phyloP scores from a whole-genome alignment of 2,888 invertebrate genomes.

The Geotrupes spiniger region DNA sequence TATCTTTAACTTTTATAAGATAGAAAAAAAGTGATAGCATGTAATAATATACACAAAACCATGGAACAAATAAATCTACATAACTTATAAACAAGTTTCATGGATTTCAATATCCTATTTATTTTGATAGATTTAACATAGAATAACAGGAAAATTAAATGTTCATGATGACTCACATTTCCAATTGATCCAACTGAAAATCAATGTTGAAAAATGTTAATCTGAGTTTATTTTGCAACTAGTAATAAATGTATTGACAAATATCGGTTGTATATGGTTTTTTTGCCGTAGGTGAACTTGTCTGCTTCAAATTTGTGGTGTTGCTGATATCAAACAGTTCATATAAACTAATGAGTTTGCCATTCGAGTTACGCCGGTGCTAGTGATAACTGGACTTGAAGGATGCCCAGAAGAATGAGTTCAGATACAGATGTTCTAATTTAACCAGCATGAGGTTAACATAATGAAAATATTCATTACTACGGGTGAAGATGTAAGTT shows the following conservation, averaged over 20 bases:
- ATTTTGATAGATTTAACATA: too few species aligned
- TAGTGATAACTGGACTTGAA: slow-evolving; percentile 95
- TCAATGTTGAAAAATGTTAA: slow-evolving; percentile 5
- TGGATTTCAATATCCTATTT: too few species aligned
- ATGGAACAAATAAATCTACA: too few species aligned
- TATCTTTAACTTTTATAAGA: too few species aligned
- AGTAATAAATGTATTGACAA: too few species aligned
- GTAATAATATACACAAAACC: too few species aligned
- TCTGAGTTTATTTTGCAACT: slow-evolving; percentile 6
- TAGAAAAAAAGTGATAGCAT: too few species aligned
- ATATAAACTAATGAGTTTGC: slow-evolving; percentile 92
- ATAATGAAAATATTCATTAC: too few species aligned
- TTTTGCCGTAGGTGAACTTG: slow-evolving; percentile 70
- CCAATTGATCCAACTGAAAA: slow-evolving; percentile 38
- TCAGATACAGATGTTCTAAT: slow-evolving; percentile 96
- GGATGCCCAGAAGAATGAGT: slow-evolving; percentile 94
- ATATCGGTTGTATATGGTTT: slow-evolving; percentile 11
- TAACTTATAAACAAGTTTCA: too few species aligned
- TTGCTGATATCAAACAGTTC: slow-evolving; percentile 95
- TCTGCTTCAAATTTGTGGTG: slow-evolving; percentile 98
- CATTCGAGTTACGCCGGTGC: slow-evolving; percentile 78
- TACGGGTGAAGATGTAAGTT: too few species aligned
- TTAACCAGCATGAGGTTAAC: slow-evolving; percentile 94
- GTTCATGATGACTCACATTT: slow-evolving; percentile 26
- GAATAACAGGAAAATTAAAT: too few species aligned